phyloP scores from a whole-genome alignment of 1,140 invertebrate genomes.

The Drosophila elegans region DNA sequence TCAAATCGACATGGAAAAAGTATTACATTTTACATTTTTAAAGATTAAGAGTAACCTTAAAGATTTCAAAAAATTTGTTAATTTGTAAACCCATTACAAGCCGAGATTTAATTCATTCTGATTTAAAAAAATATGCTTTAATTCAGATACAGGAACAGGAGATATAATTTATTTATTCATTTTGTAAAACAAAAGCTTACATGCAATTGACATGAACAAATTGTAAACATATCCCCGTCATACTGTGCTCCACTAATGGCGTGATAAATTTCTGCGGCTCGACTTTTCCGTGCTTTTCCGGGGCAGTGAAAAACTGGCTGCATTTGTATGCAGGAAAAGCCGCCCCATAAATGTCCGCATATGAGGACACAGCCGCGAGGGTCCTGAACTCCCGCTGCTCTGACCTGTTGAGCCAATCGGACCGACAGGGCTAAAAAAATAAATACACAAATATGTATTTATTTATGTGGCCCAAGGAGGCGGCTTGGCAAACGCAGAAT shows the following conservation, averaged over 20 bases:
- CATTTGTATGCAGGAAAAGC: slow-evolving; percentile 31
- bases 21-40: too few species aligned
- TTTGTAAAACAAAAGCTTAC: background rate
- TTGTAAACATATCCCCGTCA: background rate
- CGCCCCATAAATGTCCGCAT: slow-evolving; percentile 32
- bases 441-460: slow-evolving; percentile 72
- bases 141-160: too few species aligned
- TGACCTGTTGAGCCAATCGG: slow-evolving; percentile 77
- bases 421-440: slow-evolving; percentile 38
- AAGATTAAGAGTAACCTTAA: too few species aligned
- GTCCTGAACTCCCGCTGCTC: slow-evolving; percentile 28
- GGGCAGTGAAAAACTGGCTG: background rate
- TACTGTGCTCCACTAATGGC: slow-evolving; percentile 11
- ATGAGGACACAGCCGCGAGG: slow-evolving; percentile 11
- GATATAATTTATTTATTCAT: background rate
- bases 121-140: background rate
- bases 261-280: slow-evolving; percentile 26
- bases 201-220: slow-evolving; percentile 13
- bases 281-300: slow-evolving; percentile 3
- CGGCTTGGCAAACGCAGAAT: slow-evolving; percentile 54
- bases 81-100: too few species aligned
- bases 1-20: too few species aligned
- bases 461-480: slow-evolving; percentile 61
- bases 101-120: background rate
- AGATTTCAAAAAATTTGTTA: too few species aligned